Evolutionary conservation across 2,113 vertebrate species (phyloP), one percentile per base, ranked within the genome.

Genomic region (Origma solitaria): DNA sequence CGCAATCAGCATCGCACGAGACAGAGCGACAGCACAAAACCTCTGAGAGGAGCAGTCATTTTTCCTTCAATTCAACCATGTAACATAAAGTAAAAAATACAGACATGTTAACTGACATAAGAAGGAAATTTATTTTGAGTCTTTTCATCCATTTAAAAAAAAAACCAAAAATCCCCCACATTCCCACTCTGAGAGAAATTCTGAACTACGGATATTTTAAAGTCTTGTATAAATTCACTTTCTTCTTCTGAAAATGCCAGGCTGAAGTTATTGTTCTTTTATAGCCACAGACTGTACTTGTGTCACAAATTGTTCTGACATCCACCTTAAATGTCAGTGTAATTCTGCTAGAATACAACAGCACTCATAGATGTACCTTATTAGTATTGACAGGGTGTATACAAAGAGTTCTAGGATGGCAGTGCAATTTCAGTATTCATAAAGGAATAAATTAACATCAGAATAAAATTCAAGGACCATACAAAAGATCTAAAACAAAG

Each of bases 21-120:
- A 85, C 13, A 21, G 77, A 97, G 64, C 4, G 2, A 85, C 2
- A 4, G 69, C 54, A 85, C 22, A 62, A 90, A 70, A 70, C 47
- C 86, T 78, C 58, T n/a, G 84, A 97, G 96, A 97, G 86, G 91
- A 97, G 88, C 79, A 86, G 83, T 28, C 5, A 0, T 6, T 94
- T 93, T 88, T 80, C 71, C 56, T 89, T 64, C 68, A 82, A 22
- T 71, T 81, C 70, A 79, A 27, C 57, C 6, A 0, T 23, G 13
- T 25, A 73, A 66, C 25, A 40, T 21, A 47, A 80, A 69, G n/a
- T 23, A 33, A 76, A 90, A 94, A 73, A 42, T 35, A 28, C 13
- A 33, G 53, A 49, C 50, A 15, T 33, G 11, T 53, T 72, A 86
- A 70, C 23, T 72, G 86, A 69, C 44, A 62, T 47, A 28, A 64